Base-by-base conservation (phyloP, 2,888 invertebrate genomes). In the Latheticus oryzae region DNA sequence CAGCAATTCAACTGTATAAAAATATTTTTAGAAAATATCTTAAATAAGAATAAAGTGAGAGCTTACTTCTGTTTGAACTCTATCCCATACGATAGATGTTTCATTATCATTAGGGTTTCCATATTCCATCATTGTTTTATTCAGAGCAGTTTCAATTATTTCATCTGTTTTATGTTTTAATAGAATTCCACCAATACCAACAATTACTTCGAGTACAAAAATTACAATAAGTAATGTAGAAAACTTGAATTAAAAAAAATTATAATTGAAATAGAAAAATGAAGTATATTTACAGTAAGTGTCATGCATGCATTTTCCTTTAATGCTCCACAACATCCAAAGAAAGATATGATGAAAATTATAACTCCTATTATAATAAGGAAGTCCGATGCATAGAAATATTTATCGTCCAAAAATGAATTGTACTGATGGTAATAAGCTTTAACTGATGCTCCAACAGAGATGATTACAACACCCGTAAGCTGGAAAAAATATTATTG, bases 261-360 rank as follows among this genome's bases (percentile, higher is more conserved):
- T n/a, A n/a, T n/a, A n/a, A 51, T 30, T 30, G 16, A 15, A 5
- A 7, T 16, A 21, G 33, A 24, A 13, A 15, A 1, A 16, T 2
- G 15, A 8, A 16, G 5, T 13, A n/a, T 24, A 24, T 51, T 87
- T 80, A 95, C 95, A 60, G 91, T 91, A 62, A 93, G 85, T 60
- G 95, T 90, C 90, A 97, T 93, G 82, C 94, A 95, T 73, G 93
- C 90, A 79, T 92, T 96, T 80, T 97, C 96, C 74, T 92, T 92
- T 54, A 93, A 85, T 9, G 97, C 96, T 23, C 97, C 97, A 71
- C 95, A 97, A 82, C 96, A 97, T 64, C 97, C 97, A 68, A 97
- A 89, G 84, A 96, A 95, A 40, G 95, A 92, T 9, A 97, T 90
- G 43, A 95, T 80, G 78, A 95, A 93, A 70, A 96, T 90, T 58